Base-by-base conservation (phyloP, 2,888 invertebrate genomes). In the Linyphia triangularis region DNA sequence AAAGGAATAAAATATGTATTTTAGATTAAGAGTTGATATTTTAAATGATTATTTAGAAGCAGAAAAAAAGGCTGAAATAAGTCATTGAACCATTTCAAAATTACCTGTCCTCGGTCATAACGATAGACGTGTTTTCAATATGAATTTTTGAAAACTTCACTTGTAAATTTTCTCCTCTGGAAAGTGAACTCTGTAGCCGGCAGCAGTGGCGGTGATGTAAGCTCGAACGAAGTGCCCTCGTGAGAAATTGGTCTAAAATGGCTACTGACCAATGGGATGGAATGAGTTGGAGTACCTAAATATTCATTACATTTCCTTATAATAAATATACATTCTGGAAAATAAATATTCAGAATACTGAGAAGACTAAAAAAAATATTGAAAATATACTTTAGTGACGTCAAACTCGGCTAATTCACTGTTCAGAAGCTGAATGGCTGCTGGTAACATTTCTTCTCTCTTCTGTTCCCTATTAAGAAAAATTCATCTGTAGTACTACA, bases 211-310 rank as follows among this genome's bases (percentile, higher is more conserved):
- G 92, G 78, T 91, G 90, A 90, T 93, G 92, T 89, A 93, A 91
- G 79, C 92, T 92, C 33, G 91, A 92, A 4, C 93, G 91, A 5
- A 93, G 91, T 4, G 93, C 92, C 57, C 92, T 92, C 26, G 91
- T 91, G 40, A 94, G 91, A 90, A 94, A 93, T 78, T 92, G 92
- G 6, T 93, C 92, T 72, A 94, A 90, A 19, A 93, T 91, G 63
- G 92, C 92, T 5, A 93, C 91, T 3, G 93, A 93, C 93, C 93
- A 94, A 72, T 92, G 92, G 51, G 93, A 92, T 2, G 94, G 94
- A 30, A 94, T 91, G 51, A 93, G 90, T 40, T 91, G 91, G 28
- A 93, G 72, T 4, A 92, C 92, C 86, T 91, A 61, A 43, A 26
- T 33, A 40, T 16, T 19, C 4, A 19, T 33, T 30, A 6, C 6